Conservation (phyloP, 1,140 invertebrate species). For the Drosophila tropicalis region DNA sequence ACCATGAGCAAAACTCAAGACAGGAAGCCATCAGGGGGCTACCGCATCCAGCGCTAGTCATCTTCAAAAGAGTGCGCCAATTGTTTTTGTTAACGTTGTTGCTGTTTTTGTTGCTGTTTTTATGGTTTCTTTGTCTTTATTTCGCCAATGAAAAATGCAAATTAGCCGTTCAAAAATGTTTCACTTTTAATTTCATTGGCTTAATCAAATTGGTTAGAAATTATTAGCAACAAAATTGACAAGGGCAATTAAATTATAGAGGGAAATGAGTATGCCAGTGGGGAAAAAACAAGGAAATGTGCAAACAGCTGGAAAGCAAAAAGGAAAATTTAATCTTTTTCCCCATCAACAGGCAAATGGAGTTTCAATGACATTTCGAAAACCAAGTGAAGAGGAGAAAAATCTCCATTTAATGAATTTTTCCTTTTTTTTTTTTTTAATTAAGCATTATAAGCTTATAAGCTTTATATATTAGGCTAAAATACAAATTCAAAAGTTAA, state of each 20-base stretch:
- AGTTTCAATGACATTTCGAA: background rate
- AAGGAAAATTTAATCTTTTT: background rate
- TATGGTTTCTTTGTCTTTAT: constrained; percentile 35
- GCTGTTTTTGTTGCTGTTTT: constrained; percentile 23
- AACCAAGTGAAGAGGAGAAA: too few species aligned
- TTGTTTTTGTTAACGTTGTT: constrained; percentile 18
- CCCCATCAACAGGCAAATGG: background rate
- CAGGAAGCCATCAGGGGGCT: constrained; percentile 56
- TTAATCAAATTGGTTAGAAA: constrained; percentile 45
- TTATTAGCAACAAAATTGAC: constrained; percentile 47
- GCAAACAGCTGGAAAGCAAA: background rate
- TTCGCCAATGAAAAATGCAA: constrained; percentile 46
- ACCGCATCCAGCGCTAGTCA: constrained; percentile 22
- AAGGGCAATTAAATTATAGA: constrained; percentile 40
- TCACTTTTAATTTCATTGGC: constrained; percentile 28
- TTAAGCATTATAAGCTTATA: background rate
- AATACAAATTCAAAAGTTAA: too few species aligned
- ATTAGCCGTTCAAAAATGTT: constrained; percentile 36
- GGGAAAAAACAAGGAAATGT: background rate
- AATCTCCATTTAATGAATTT: too few species aligned
- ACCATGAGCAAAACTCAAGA: constrained; percentile 47
- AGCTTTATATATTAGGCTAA: too few species aligned
- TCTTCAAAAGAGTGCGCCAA: constrained; percentile 39
- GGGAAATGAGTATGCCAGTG: background rate
- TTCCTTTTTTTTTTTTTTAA: too few species aligned